Conservation (phyloP, 2,888 invertebrate genomes). For the Venustoraphidia nigricollis region DNA sequence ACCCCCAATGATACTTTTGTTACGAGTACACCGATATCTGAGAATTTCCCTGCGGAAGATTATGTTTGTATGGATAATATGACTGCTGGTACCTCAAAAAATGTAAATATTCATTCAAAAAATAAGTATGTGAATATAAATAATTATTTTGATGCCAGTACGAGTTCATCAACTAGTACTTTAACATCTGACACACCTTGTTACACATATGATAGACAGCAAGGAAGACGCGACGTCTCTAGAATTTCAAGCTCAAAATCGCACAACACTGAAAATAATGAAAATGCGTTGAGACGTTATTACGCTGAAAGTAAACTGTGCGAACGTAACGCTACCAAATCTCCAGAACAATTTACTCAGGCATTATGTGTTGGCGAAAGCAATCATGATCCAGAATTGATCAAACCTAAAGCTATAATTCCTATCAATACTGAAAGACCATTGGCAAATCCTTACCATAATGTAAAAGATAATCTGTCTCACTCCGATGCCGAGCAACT, state of each 20-base stretch:
- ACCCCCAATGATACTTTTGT: not conserved
- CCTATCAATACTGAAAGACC: conserved; percentile 25
- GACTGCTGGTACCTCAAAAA: conserved; percentile 8
- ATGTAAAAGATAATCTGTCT: conserved; percentile 10
- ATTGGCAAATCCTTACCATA: conserved; percentile 24
- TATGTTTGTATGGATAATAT: conserved; percentile 20
- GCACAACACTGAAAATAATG: not conserved
- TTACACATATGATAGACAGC: too few relatives aligned
- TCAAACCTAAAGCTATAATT: conserved; percentile 26
- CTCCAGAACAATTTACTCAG: conserved; percentile 13
- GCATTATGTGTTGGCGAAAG: conserved; percentile 18
- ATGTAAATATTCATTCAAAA: conserved; percentile 8
- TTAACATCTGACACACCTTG: conserved; percentile 19
- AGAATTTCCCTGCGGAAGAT: conserved; percentile 11
- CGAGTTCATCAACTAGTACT: conserved; percentile 24
- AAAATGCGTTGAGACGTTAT: not conserved
- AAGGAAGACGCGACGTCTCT: too few relatives aligned
- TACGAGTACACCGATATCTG: not conserved
- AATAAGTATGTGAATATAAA: conserved; percentile 18
- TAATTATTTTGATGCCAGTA: conserved; percentile 24
- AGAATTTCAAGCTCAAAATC: too few relatives aligned
- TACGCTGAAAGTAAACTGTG: conserved; percentile 8
- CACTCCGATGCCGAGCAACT: not conserved
- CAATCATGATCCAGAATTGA: conserved; percentile 21
- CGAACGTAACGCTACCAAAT: conserved; percentile 8